These are phyloP conservation scores for Temnothorax nylanderi DNA, from an alignment of 1,140 invertebrate genomes.

Conservation along the genomic window DNA sequence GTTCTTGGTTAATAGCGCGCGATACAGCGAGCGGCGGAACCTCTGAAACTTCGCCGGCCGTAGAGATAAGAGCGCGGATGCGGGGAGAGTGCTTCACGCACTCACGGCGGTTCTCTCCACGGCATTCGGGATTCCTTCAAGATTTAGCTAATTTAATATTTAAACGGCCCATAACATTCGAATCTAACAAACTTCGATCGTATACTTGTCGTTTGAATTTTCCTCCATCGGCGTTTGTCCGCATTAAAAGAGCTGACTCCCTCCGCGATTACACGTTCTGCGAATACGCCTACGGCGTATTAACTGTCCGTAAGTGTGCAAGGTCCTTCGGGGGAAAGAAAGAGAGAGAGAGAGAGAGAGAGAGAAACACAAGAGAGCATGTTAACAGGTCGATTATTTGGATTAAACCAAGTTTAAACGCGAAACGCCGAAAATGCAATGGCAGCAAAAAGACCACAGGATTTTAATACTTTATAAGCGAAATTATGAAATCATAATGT, in stretches of 20 bases:
- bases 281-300: conserved; percentile 11
- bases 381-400: conserved; percentile 8
- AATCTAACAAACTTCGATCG: conserved; percentile 56
- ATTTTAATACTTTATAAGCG: background rate
- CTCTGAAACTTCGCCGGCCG: conserved; percentile 63
- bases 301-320: background rate
- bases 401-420: conserved; percentile 21
- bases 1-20: conserved; percentile 77
- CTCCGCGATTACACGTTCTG: background rate
- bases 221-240: conserved; percentile 12
- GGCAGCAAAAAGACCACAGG: background rate
- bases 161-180: conserved; percentile 21
- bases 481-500: background rate
- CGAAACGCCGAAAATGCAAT: background rate
- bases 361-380: background rate
- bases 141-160: conserved; percentile 53
- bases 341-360: background rate
- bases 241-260: conserved; percentile 10
- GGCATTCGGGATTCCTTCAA: conserved; percentile 26
- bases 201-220: conserved; percentile 31
- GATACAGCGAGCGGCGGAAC: conserved; percentile 61
- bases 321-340: background rate
- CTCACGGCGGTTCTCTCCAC: background rate
- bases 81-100: conserved; percentile 43
- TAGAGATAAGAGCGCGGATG: conserved; percentile 63